These are phyloP conservation scores for Heliconius hermathena DNA, from an alignment of 1,140 invertebrate species.

Conservation along the genomic window DNA sequence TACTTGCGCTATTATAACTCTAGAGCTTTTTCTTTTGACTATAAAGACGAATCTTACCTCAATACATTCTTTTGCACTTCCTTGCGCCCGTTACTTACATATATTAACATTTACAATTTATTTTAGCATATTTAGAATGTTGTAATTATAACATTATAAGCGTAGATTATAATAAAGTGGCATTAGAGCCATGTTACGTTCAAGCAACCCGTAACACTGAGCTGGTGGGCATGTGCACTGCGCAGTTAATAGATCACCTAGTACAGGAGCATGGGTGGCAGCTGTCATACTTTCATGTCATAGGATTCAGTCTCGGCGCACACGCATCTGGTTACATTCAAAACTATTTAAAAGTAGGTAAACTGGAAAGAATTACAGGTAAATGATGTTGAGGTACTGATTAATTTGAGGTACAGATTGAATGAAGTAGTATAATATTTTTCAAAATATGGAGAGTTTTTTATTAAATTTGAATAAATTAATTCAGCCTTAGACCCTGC, in stretches of 20 bases:
- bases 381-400: background rate
- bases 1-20: no score
- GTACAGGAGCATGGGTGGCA: constrained; percentile 81
- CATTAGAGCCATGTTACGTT: constrained; percentile 82
- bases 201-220: constrained; percentile 82
- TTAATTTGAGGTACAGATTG: background rate
- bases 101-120: background rate
- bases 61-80: no score
- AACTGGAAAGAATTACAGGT: constrained; percentile 81
- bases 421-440: background rate
- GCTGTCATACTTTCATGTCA: constrained; percentile 88
- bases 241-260: constrained; percentile 85
- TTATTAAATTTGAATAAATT: no score
- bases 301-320: constrained; percentile 95
- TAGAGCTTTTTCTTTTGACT: no score
- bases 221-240: constrained; percentile 82
- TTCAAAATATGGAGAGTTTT: background rate
- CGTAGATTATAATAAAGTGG: constrained; percentile 83
- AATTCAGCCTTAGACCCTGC: constrained; percentile 83
- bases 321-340: constrained; percentile 92
- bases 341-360: constrained; percentile 80
- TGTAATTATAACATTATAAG: constrained; percentile 84
- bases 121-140: constrained; percentile 81
- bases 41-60: no score
- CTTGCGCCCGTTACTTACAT: background rate